Conservation (phyloP, 1,140 invertebrate genomes). For the Drosophila pruinosa region DNA sequence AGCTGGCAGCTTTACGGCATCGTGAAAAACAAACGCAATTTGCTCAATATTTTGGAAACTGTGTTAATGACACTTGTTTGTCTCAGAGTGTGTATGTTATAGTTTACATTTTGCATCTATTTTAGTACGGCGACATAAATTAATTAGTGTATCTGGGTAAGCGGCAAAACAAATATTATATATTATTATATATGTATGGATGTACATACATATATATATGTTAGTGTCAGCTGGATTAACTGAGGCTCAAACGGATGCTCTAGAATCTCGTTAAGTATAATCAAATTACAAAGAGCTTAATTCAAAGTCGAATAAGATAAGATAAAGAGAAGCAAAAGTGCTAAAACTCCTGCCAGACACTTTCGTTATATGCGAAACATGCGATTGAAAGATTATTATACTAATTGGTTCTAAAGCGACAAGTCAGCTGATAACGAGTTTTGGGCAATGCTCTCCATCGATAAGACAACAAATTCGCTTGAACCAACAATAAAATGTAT, state of each 20-base stretch:
- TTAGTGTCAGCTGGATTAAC: too few species aligned
- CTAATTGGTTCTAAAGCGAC: background rate
- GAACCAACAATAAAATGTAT: background rate
- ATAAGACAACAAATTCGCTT: slow-evolving; percentile 3
- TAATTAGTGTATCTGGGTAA: background rate
- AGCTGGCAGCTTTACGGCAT: slow-evolving; percentile 5
- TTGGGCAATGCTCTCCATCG: background rate
- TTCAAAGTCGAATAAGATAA: background rate
- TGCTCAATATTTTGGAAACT: slow-evolving; percentile 4
- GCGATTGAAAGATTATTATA: background rate
- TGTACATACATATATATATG: background rate
- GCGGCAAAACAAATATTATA: background rate
- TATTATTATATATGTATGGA: background rate
- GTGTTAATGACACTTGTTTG: background rate
- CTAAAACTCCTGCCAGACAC: background rate
- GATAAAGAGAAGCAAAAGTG: background rate
- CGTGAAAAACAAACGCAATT: background rate
- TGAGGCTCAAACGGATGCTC: background rate
- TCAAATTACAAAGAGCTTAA: background rate
- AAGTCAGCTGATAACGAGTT: background rate
- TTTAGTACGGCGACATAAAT: slow-evolving; percentile 34
- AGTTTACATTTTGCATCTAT: slow-evolving; percentile 38
- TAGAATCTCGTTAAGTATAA: background rate
- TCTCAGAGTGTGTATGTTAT: background rate
- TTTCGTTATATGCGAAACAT: background rate